Evolutionary conservation across 2,888 invertebrate genomes (phyloP), one percentile per base, ranked within the genome.

Genomic region (Microctonus aethiopoides): DNA sequence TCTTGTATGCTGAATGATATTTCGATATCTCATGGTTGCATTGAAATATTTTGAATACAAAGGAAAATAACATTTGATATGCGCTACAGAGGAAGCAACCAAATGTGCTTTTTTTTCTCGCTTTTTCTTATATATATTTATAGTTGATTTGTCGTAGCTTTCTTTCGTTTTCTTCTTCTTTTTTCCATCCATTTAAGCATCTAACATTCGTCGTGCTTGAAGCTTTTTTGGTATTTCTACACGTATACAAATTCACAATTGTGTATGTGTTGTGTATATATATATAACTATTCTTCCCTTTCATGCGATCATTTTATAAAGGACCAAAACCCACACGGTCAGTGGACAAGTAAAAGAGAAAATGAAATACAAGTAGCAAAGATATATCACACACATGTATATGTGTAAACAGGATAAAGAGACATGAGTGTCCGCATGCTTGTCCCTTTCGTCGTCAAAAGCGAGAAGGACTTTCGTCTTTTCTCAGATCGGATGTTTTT

Each of bases 361-460:
- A 67, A 67, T 67, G 59, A 67, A 67, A 67, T 67, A 60, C 67
- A 41, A 66, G 66, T 67, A 34, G 57, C 34, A 60, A 51, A 60
- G 24, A 60, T 41, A 57, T 56, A 65, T 46, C 46, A 46, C 46
- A 46, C 6, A 46, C 16, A 46, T 46, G 16, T 46, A 46, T n/a
- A 7, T 46, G 46, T 46, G 46, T 46, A 46, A 16, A 46, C 4
- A 16, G 3, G 46, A 46, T 46, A 16, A 16, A 46, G 46, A 16
- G 16, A 46, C 46, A 46, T 7, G 54, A 65, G 39, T 39, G 60
- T 41, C 41, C 66, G 24, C 39, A 60, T 22, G 41, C 46, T 59
- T 39, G 46, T 32, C 52, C 65, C 67, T 67, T 60, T 46, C 51
- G 36, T 60, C 29, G 41, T 57, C 32, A 57, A 57, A 60, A 51